Evolutionary conservation across 2,797 vertebrate species (phyloP), one percentile per base, ranked within the genome.

Genomic region (Euthynnus affinis): DNA sequence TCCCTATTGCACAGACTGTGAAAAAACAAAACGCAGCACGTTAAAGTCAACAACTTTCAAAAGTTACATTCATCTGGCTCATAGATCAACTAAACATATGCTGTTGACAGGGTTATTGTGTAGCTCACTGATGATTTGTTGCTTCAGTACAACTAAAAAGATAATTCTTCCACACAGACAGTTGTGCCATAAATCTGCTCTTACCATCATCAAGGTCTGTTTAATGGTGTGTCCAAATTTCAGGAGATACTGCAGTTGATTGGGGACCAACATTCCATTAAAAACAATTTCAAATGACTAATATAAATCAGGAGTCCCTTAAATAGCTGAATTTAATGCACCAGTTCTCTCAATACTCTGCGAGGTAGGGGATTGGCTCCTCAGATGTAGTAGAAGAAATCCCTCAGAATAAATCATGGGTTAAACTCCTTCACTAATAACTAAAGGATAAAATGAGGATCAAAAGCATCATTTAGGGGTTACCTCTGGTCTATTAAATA

Each of bases 261-360:
- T 10, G 18, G 7, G n/a, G 46, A 27, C 6, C 0, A n/a, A 44
- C 3, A 4, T 27, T 49, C 3, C 29, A 46, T 53, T 14, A 23
- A 57, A 37, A 64, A 1, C 18, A 7, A 34, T 34, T 34, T 34
- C 32, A 34, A 34, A 34, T 34, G 32, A 34, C 32, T 34, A 7
- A n/a, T 34, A 17, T 52, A 69, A 68, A 71, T 9, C 1, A 9
- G 10, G 17, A 63, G 17, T 46, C 63, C 8, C 15, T 69, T 73
- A 60, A 62, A 64, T 72, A 37, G 42, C 66, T 62, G 37, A 22
- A 55, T 75, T 71, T 10, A 79, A 69, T 46, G 79, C 52, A 60
- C 56, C 59, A 56, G 29, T 53, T 72, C 23, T 1, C 44, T 52
- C 14, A 2, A 3, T 25, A 52, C 51, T 76, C 52, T 70, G 64